These are phyloP conservation scores for Scolopax bukidnonensis DNA, from an alignment of 2,797 vertebrate species.

Conservation along the genomic window DNA sequence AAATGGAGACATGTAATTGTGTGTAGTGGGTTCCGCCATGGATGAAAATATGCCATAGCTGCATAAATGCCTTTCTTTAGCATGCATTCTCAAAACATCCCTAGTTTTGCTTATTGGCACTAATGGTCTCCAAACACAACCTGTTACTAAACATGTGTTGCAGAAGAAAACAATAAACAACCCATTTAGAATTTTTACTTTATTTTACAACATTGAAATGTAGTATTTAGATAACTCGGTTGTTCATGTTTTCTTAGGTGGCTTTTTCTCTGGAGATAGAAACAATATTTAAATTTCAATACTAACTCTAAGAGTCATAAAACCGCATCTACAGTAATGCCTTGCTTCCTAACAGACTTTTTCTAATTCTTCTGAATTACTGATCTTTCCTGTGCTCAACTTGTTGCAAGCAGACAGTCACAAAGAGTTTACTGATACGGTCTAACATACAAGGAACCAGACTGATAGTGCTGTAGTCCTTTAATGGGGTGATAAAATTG, in stretches of 20 bases:
- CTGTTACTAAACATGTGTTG: background rate
- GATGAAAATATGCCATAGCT: background rate
- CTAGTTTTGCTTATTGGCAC: background rate
- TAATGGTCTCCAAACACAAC: background rate
- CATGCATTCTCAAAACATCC: background rate
- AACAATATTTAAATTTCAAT: slow-evolving; percentile 1
- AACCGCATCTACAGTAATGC: background rate
- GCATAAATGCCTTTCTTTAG: background rate
- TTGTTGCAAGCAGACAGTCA: slow-evolving; percentile 38
- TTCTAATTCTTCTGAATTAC: slow-evolving; percentile 53
- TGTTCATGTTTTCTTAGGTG: slow-evolving; percentile 21
- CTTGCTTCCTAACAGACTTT: slow-evolving; percentile 59
- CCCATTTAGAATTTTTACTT: background rate
- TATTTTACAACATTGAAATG: background rate
- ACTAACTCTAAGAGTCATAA: slow-evolving; percentile 12
- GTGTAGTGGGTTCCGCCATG: background rate
- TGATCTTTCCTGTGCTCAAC: slow-evolving; percentile 45
- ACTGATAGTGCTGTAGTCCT: slow-evolving; percentile 42
- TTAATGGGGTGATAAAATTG: slow-evolving; percentile 56
- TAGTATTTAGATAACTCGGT: slow-evolving; percentile 2
- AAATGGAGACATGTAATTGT: background rate
- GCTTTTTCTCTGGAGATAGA: slow-evolving; percentile 34
- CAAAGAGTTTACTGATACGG: slow-evolving; percentile 2
- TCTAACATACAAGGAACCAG: slow-evolving; percentile 53
- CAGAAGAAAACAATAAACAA: background rate